Evolutionary conservation across 2,888 invertebrate genomes (phyloP), one percentile per base, ranked within the genome.

Genomic region (Fissipunctia ypsillon): DNA sequence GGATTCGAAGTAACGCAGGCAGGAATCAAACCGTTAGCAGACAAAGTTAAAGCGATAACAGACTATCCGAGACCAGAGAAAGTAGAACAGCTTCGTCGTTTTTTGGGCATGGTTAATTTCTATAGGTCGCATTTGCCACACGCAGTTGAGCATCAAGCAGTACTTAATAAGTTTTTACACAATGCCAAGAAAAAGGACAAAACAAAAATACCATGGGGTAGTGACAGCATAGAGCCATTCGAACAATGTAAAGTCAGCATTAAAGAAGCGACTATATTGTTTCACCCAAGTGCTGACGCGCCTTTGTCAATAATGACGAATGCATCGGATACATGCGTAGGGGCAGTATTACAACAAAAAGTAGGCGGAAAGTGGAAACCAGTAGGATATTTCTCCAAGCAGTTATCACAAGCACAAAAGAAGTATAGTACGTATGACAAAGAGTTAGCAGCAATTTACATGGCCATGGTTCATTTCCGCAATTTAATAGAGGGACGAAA

Each of bases 401-500:
- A 48, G 10, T 48, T 48, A 4, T 9, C 48, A 48, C 9, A 59
- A n/a, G 59, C 59, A n/a, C 59, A 59, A 35, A 59, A n/a, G 14
- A 59, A 41, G 2, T 59, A 59, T 41, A 59, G 59, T 6, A 59
- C 59, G 38, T 59, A 59, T 2, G 59, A 59, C 35, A 59, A 38
- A 38, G 59, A 59, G 38, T 38, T 59, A 57, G 22, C 57, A 2
- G 41, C 41, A 7, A 60, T 61, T 43, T 61, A 61, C 63, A 63
- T 63, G 63, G 63, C 63, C 3, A 61, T 45, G 19, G 61, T 61
- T 61, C 45, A 61, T 19, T 61, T 61, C 10, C 45, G 61, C 10
- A 61, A 61, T 22, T 22, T 61, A 4, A 3, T 61, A 61, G 45
- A 61, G 22, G 28, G 45, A 3, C 10, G 28, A n/a, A 22, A 25